Base-by-base conservation (phyloP, 1,140 invertebrate genomes). In the Cylas formicarius region DNA sequence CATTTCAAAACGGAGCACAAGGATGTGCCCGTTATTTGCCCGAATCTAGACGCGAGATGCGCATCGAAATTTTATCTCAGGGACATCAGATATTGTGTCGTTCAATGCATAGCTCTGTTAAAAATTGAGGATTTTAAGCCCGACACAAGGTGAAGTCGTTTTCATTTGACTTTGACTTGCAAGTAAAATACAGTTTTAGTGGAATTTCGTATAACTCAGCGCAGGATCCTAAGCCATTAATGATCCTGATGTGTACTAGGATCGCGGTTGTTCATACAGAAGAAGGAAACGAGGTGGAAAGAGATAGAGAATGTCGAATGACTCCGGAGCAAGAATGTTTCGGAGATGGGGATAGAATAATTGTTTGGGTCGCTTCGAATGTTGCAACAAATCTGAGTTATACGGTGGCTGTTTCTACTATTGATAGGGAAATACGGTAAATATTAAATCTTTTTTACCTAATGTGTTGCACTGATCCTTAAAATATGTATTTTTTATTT, bases 11-110 rank as follows among this genome's bases (percentile, higher is more conserved):
- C 55, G 32, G 60, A 62, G 49, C 60, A 62, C 43, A 59, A 57
- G 32, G 47, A 55, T 41, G 55, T 60, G 1, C 51, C 56, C 1
- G 46, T 49, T 18, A 48, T 60, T 11, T n/a, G 32, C 3, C 56
- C 67, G 62, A 65, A 68, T 63, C 65, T 65, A 57, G 66, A 67
- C 57, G 65, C 63, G 42, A 63, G 61, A 57, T 63, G 65, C 57
- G 61, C 66, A 52, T 58, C 59, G 44, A 57, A 57, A 45, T 63
- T 58, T 43, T 50, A 53, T 59, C 60, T 40, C 7, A 35, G 39
- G 31, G 47, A 53, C 39, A 26, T 50, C 17, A 32, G 43, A 43
- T 46, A 53, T 24, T 24, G 34, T 29, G 32, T 36, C 18, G 49
- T 33, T 0, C 24, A 52, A 22, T 58, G 56, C 32, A 43, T 57